These are phyloP conservation scores for Protomyctophum bolini DNA, from an alignment of 2,113 vertebrate genomes.

Conservation along the genomic window DNA sequence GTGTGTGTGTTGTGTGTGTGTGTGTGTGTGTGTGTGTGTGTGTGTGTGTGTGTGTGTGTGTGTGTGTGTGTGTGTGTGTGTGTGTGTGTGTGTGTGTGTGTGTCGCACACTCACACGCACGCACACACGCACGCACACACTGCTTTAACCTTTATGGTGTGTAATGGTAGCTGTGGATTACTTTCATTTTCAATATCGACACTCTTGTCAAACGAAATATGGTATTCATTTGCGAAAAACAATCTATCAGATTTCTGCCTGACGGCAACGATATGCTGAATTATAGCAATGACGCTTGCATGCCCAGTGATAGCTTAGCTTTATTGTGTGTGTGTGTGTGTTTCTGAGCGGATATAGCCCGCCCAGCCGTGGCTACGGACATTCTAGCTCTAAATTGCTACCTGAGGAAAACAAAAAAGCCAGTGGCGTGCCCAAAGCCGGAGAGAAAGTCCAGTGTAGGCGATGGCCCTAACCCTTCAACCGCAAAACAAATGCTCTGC, in stretches of 20 bases:
- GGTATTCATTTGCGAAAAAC: too few relatives aligned
- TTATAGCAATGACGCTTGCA: background rate
- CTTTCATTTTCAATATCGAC: too few relatives aligned
- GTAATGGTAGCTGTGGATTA: too few relatives aligned
- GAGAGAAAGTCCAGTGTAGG: slow-evolving; percentile 31
- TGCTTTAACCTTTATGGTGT: too few relatives aligned
- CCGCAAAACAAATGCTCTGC: slow-evolving; percentile 40
- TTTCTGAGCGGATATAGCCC: slow-evolving; percentile 26
- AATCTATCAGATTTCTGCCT: background rate
- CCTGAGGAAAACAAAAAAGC: slow-evolving; percentile 66
- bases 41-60: too few relatives aligned
- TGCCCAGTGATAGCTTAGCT: background rate
- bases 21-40: too few relatives aligned
- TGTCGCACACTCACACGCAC: too few relatives aligned
- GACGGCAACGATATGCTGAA: background rate
- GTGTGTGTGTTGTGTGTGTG: background rate
- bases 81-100: too few relatives aligned
- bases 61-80: too few relatives aligned
- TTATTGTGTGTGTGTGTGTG: slow-evolving; percentile 18
- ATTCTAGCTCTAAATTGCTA: slow-evolving; percentile 75
- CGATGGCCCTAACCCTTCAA: slow-evolving; percentile 21
- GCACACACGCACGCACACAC: too few relatives aligned
- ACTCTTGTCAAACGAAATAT: too few relatives aligned
- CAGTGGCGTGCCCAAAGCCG: slow-evolving; percentile 53
- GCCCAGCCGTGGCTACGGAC: slow-evolving; percentile 51